Evolutionary conservation across 2,888 invertebrate genomes (phyloP).

Genomic region (Limenitis camilla): DNA sequence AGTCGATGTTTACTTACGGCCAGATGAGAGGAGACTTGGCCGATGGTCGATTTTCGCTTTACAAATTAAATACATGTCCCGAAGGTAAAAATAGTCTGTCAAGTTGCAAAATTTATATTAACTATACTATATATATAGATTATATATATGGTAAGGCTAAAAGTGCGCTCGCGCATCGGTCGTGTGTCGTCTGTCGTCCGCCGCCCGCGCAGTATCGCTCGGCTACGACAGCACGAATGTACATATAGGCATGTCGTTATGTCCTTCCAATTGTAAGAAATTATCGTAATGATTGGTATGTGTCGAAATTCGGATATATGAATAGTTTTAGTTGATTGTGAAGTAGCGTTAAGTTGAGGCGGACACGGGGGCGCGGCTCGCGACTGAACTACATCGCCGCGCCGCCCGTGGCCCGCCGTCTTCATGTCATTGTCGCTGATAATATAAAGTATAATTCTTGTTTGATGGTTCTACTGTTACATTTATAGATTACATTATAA

Average conservation of each 20-base stretch:
- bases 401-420: slow-evolving; percentile 45
- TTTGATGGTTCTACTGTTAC: slow-evolving; percentile 65
- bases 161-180: slow-evolving; percentile 19
- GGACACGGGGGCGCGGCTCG: slow-evolving; percentile 56
- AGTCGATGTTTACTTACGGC: slow-evolving; percentile 2
- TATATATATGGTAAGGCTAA: no score
- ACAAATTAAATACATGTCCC: not conserved
- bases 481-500: slow-evolving; percentile 52
- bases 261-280: slow-evolving; percentile 62
- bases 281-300: slow-evolving; percentile 45
- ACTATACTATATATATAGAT: no score
- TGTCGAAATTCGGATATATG: slow-evolving; percentile 64
- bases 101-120: no score
- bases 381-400: slow-evolving; percentile 66
- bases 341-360: slow-evolving; percentile 66
- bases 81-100: slow-evolving; percentile 1
- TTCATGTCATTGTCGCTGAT: slow-evolving; percentile 56
- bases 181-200: no score
- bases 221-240: slow-evolving; percentile 42
- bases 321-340: slow-evolving; percentile 68
- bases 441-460: slow-evolving; percentile 56
- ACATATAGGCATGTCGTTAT: slow-evolving; percentile 64
- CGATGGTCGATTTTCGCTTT: slow-evolving; percentile 3
- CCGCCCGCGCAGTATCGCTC: slow-evolving; percentile 10
- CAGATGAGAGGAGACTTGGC: slow-evolving; percentile 4